Percentiles rank a stretch among this genome's conserved stretches.
Conservation (phyloP, 2,113 vertebrate species). For the Rhinolophus sinicus region DNA sequence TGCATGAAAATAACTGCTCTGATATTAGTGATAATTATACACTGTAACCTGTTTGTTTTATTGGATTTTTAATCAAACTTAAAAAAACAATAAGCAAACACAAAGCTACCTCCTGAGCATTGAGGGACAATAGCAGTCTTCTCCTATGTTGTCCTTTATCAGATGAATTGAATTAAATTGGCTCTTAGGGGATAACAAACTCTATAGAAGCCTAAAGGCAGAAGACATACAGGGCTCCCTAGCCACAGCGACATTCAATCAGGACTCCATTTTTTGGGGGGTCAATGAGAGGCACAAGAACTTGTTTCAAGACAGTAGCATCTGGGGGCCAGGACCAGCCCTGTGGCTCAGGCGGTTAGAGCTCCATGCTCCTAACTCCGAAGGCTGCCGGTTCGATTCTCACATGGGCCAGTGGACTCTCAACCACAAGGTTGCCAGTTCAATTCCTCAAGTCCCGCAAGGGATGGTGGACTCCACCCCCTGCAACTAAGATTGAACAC, state of each 20-base stretch:
- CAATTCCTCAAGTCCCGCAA: no score
- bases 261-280: neutral
- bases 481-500: no score
- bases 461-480: no score
- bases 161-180: constrained; percentile 66
- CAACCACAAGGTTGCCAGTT: no score
- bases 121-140: neutral
- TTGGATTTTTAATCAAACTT: constrained; percentile 73
- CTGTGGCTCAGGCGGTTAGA: no score
- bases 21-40: constrained; percentile 53
- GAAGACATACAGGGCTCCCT: neutral
- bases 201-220: neutral
- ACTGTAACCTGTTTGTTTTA: constrained; percentile 57
- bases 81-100: constrained; percentile 41
- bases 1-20: constrained; percentile 44
- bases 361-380: no score
- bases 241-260: neutral
- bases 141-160: constrained; percentile 28
- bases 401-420: no score
- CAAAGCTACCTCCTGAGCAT: constrained; percentile 35
- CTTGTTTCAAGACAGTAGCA: neutral
- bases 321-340: no score
- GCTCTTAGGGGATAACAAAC: constrained; percentile 17
- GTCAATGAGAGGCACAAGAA: neutral
- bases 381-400: no score